Evolutionary conservation across 2,888 invertebrate species (phyloP), one percentile per base, ranked within the genome.

Genomic region (Pristionchus entomophagus): DNA sequence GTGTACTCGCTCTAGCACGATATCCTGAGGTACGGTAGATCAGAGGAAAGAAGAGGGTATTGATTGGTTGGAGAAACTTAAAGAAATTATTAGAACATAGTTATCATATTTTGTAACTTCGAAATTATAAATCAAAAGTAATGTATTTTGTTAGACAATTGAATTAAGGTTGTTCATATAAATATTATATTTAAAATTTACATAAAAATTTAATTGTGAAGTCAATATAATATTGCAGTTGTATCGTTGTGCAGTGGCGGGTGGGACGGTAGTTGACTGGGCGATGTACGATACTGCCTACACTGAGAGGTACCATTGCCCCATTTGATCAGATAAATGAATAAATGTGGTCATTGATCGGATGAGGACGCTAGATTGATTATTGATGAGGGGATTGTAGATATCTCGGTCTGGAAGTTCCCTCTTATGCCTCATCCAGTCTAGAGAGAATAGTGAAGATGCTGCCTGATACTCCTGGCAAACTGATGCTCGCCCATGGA

Each of bases 261-360:
- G 98, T 84, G 99, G 99, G 19, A 99, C 99, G 0, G 99, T 99
- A 5, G 97, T 98, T 17, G 97, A 97, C 93, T 99, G 99, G 99
- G 96, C 96, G 88, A 95, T 97, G 86, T 99, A 99, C 95, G 99
- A 99, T 94, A 99, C 99, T 0, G 99, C 98, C 22, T 99, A 99
- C 95, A 98, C 98, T 85, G 99, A 99, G 95, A 95, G 99, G 65
- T 99, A 19, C 22, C 17, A 29, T 49, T 6, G 5, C 8, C 69
- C 29, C 29, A 45, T 45, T 45, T 45, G 12, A 6, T 26, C 8
- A 10, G 45, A 45, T 10, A 12, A 62, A 62, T 62, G 6, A 32
- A 56, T 56, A 56, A n/a, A 59, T 59, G 29, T 26, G 32, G n/a
- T n/a, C n/a, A n/a, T n/a, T n/a, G 62, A 62, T 29, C 10, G 6